Base-by-base conservation (phyloP, 2,797 vertebrate species). In the Ateles fusciceps region DNA sequence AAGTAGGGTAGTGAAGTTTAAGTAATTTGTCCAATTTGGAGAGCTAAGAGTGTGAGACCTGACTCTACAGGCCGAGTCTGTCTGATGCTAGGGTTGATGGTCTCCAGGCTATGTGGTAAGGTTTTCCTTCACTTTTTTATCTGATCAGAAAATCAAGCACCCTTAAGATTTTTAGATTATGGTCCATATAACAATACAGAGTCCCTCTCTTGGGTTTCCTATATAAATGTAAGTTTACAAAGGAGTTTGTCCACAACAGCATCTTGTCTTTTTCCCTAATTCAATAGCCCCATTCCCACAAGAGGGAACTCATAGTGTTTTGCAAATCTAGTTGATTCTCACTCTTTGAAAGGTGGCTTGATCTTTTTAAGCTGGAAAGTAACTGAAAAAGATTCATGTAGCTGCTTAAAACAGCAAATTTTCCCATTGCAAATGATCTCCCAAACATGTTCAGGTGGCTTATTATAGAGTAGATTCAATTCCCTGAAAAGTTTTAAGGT, bases 301-400 rank as follows among this genome's bases (percentile, higher is more conserved):
- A 87, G 17, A 30, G 22, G 21, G 74, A 44, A 12, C 4, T 46
- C 55, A 11, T 7, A 17, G 30, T 8, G 5, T 21, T 33, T 7
- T 36, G 7, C 39, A 46, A 74, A 28, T 6, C 3, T 50, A 17
- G 4, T 13, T 44, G 30, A 19, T 30, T 72, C 8, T 83, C 17
- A 21, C 24, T 59, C 14, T 57, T 9, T 5, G 0, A 19, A 57
- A 22, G 22, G 4, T 2, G 22, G 9, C 5, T 44, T 13, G 3
- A n/a, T 11, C 33, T 48, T 28, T 39, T 30, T 22, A 9, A 22
- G 14, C 33, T 36, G 33, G 36, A 68, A 36, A 75, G 36, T 36
- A 36, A 36, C 4, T 2, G 30, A 46, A 48, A 33, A n/a, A 55
- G n/a, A 39, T 30, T 68, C 42, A 48, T 30, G n/a, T 7, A 28